phyloP scores from a whole-genome alignment of 2,888 invertebrate genomes.

The Carterocephalus palaemon region DNA sequence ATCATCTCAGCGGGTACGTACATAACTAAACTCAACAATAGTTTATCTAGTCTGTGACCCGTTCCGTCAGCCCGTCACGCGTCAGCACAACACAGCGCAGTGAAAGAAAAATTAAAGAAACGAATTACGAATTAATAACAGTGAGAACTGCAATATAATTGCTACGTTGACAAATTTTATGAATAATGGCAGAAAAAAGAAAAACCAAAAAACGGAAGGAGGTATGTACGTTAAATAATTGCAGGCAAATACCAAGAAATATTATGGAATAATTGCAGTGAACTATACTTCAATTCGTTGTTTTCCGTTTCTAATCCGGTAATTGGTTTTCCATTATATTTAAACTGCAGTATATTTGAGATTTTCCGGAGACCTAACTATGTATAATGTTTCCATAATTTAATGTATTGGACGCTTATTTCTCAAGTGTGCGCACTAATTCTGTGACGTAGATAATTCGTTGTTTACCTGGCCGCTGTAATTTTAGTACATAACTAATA shows the following conservation, averaged over 20 bases:
- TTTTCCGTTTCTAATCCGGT: slow-evolving; percentile 14
- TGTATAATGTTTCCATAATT: background rate
- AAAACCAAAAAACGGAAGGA: slow-evolving; percentile 75
- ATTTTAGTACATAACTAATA: background rate
- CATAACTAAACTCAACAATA: too few species aligned
- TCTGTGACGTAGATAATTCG: slow-evolving; percentile 5
- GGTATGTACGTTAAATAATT: slow-evolving; percentile 42
- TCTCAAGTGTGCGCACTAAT: background rate
- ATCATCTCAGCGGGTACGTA: too few species aligned
- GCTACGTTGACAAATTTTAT: slow-evolving; percentile 58
- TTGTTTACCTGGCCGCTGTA: slow-evolving; percentile 13
- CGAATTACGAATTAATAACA: background rate
- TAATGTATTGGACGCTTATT: background rate
- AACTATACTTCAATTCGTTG: slow-evolving; percentile 1
- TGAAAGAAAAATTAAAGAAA: slow-evolving; percentile 18
- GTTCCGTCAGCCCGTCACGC: slow-evolving; percentile 21
- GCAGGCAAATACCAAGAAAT: background rate
- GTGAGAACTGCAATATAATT: slow-evolving; percentile 12
- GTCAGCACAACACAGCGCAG: too few species aligned
- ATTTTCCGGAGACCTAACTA: background rate
- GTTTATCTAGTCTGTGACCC: too few species aligned
- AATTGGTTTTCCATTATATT: background rate
- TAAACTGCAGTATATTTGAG: background rate
- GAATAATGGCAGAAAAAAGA: slow-evolving; percentile 71
- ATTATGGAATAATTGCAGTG: slow-evolving; percentile 5